phyloP scores from a whole-genome alignment of 2,797 vertebrate species.

The Macropodus opercularis region DNA sequence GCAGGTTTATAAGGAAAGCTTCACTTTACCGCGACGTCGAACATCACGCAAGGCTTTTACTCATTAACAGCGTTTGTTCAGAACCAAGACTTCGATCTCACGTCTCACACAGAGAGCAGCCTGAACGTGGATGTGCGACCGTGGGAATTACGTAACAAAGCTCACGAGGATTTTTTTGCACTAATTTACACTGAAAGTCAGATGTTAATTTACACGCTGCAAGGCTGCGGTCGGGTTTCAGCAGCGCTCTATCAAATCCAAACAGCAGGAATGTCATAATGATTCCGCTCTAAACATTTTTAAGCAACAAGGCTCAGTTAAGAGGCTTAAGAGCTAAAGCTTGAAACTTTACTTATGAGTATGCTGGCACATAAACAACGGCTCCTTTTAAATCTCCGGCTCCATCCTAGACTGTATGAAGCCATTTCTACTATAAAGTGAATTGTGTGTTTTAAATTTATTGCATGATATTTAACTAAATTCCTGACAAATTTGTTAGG shows the following conservation, averaged over 20 bases:
- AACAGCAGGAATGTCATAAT: background rate
- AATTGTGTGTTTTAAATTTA: no score
- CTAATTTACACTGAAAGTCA: slow-evolving; percentile 11
- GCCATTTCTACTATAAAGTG: no score
- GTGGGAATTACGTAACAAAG: no score
- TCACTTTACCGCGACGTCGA: no score
- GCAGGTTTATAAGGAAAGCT: slow-evolving; percentile 50
- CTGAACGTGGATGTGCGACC: background rate
- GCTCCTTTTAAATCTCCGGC: no score
- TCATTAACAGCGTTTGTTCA: background rate
- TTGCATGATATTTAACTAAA: no score
- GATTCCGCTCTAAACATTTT: no score
- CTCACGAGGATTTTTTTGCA: slow-evolving; percentile 1
- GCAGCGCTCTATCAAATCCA: background rate
- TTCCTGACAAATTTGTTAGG: no score
- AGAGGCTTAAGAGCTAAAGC: background rate
- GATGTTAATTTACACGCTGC: background rate
- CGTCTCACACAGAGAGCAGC: background rate
- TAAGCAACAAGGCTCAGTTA: background rate
- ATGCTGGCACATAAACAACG: no score
- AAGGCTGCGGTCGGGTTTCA: background rate
- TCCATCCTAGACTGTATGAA: no score
- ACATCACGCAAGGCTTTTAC: slow-evolving; percentile 22
- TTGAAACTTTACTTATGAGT: background rate
- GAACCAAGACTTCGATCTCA: slow-evolving; percentile 8